Evolutionary conservation across 1,140 invertebrate species (phyloP).

Genomic region (Agraylea sexmaculata): DNA sequence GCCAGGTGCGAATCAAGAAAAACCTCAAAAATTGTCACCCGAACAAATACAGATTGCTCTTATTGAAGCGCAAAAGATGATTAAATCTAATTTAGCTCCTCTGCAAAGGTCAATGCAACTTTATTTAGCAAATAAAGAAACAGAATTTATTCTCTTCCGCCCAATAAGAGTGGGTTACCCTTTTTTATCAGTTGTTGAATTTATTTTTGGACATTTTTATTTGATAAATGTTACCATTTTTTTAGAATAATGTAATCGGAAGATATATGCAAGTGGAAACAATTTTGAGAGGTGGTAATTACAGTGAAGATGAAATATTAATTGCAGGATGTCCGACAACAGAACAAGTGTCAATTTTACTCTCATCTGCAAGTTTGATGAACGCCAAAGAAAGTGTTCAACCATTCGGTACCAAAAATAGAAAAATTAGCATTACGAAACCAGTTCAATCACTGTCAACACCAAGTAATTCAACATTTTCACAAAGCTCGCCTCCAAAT

Average conservation of each 20-base stretch:
- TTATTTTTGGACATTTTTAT: conserved; percentile 6
- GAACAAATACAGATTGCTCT: conserved; percentile 43
- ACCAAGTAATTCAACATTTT: background rate
- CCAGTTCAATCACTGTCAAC: no score
- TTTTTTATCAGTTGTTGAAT: background rate
- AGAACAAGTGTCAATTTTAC: conserved; percentile 82
- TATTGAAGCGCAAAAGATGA: conserved; percentile 52
- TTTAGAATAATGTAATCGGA: conserved; percentile 78
- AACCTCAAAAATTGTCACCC: conserved; percentile 12
- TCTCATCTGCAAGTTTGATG: conserved; percentile 61
- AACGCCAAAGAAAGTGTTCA: conserved; percentile 33
- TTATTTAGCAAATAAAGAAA: conserved; percentile 92
- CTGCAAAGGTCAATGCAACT: conserved; percentile 84
- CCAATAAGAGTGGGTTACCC: conserved; percentile 64
- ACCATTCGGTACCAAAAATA: conserved; percentile 33
- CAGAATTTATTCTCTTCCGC: conserved; percentile 89
- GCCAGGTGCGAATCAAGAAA: conserved; percentile 9
- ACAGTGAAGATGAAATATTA: conserved; percentile 66
- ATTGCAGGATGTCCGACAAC: conserved; percentile 79
- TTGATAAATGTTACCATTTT: conserved; percentile 15
- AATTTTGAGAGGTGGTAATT: conserved; percentile 56
- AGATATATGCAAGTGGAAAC: conserved; percentile 75
- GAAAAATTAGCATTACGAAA: conserved; percentile 24
- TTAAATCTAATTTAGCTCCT: conserved; percentile 67
- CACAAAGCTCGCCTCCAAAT: background rate